Conservation (phyloP, 2,888 invertebrate genomes). For the Nudaria mundana region DNA sequence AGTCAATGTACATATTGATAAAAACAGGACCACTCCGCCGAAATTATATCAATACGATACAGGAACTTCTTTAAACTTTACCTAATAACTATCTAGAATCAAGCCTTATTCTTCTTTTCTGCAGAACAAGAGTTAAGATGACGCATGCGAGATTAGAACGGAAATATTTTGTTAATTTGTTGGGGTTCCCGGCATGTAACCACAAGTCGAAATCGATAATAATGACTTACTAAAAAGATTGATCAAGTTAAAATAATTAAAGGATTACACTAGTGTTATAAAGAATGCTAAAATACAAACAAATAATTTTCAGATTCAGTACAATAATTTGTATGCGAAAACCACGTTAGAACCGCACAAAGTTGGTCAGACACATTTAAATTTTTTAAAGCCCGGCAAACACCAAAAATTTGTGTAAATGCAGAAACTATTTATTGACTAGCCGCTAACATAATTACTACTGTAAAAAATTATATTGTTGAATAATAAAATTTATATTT, state of each 20-base stretch:
- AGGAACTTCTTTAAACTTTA: conserved; percentile 11
- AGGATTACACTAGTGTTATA: too few species aligned
- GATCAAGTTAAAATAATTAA: too few species aligned
- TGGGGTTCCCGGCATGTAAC: background rate
- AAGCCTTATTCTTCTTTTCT: too few species aligned
- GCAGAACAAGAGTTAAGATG: too few species aligned
- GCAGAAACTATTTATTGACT: background rate
- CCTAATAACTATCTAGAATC: background rate
- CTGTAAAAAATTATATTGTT: conserved; percentile 6
- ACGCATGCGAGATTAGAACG: too few species aligned
- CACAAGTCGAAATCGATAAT: conserved; percentile 22
- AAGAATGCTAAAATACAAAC: too few species aligned
- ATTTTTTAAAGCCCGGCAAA: conserved; percentile 22
- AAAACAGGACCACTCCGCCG: conserved; percentile 28
- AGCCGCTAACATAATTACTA: conserved; percentile 3
- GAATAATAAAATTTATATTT: conserved; percentile 27
- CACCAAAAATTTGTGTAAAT: conserved; percentile 2
- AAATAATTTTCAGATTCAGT: conserved; percentile 4
- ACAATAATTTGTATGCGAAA: conserved; percentile 9
- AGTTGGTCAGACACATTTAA: conserved; percentile 17
- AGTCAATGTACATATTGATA: conserved; percentile 22
- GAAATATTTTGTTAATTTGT: background rate
- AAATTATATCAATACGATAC: too few species aligned
- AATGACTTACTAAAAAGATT: too few species aligned
- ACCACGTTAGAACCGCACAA: conserved; percentile 30